Evolutionary conservation across 2,888 invertebrate genomes (phyloP).

Genomic region (Mycalesis mineus): DNA sequence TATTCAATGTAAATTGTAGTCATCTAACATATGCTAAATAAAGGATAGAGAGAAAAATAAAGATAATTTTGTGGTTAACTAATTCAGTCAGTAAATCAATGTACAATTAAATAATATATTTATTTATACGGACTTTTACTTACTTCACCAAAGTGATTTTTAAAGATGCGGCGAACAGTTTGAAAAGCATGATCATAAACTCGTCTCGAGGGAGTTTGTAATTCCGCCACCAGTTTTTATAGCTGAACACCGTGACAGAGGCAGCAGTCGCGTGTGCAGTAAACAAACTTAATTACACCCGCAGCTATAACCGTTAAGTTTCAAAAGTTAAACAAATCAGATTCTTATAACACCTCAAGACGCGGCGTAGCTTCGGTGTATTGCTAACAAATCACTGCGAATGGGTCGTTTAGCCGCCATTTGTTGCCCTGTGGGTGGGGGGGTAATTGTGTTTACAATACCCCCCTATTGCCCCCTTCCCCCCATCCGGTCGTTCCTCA

Average conservation of each 20-base stretch:
- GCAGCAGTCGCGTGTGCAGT: background rate
- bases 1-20: too few species aligned
- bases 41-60: too few species aligned
- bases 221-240: background rate
- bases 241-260: background rate
- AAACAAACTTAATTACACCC: constrained; percentile 4
- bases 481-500: constrained; percentile 69
- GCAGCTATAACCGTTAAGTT: background rate
- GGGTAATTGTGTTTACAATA: constrained; percentile 73
- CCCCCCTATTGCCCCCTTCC: constrained; percentile 38
- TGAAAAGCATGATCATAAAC: background rate
- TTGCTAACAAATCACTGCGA: constrained; percentile 77
- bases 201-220: background rate
- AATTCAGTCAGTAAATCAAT: too few species aligned
- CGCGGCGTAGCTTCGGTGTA: constrained; percentile 70
- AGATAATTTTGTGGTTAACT: too few species aligned
- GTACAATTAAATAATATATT: too few species aligned
- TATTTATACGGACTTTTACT: too few species aligned
- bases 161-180: background rate
- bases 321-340: constrained; percentile 10
- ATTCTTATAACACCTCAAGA: constrained; percentile 41
- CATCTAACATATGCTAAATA: too few species aligned
- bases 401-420: constrained; percentile 76
- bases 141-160: too few species aligned
- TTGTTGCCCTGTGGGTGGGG: constrained; percentile 62